Evolutionary conservation across 2,797 vertebrate species (phyloP).

Genomic region (Ambastaia sidthimunki): DNA sequence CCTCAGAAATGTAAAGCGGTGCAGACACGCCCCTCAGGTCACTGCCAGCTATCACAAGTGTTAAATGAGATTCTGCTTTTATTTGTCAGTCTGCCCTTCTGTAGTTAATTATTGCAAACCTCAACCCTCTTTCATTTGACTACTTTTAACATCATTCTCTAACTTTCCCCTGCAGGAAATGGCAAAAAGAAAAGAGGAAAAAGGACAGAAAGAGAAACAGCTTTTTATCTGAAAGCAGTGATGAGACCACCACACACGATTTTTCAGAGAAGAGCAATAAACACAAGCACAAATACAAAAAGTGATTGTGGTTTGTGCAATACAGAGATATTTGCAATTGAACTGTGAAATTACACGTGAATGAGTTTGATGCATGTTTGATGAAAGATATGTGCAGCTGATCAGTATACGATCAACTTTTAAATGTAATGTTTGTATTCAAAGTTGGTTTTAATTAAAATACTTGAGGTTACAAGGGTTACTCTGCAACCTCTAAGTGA

Average conservation of each 20-base stretch:
- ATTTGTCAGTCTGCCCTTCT: background rate
- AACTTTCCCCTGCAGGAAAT: slow-evolving; percentile 72
- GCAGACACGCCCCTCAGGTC: slow-evolving; percentile 14
- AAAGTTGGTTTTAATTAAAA: background rate
- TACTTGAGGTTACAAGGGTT: slow-evolving; percentile 26
- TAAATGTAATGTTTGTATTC: background rate
- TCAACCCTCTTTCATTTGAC: background rate
- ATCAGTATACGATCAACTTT: background rate
- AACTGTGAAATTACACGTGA: slow-evolving; percentile 52
- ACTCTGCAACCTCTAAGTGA: slow-evolving; percentile 26
- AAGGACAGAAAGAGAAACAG: slow-evolving; percentile 78
- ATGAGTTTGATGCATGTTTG: background rate
- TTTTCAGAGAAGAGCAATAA: slow-evolving; percentile 60
- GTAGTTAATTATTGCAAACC: background rate
- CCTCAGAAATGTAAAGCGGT: slow-evolving; percentile 87
- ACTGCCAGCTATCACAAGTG: slow-evolving; percentile 3
- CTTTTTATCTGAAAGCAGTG: slow-evolving; percentile 73
- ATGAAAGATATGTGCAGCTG: background rate
- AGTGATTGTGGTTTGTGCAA: background rate
- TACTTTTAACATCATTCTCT: background rate
- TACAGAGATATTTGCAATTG: slow-evolving; percentile 29
- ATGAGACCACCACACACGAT: slow-evolving; percentile 42
- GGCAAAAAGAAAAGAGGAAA: slow-evolving; percentile 87
- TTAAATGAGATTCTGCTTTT: background rate
- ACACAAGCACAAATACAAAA: slow-evolving; percentile 55